Percentiles rank a stretch among this genome's conserved stretches.
Evolutionary conservation across 1,140 invertebrate genomes (phyloP).

Genomic region (Musca vetustissima): DNA sequence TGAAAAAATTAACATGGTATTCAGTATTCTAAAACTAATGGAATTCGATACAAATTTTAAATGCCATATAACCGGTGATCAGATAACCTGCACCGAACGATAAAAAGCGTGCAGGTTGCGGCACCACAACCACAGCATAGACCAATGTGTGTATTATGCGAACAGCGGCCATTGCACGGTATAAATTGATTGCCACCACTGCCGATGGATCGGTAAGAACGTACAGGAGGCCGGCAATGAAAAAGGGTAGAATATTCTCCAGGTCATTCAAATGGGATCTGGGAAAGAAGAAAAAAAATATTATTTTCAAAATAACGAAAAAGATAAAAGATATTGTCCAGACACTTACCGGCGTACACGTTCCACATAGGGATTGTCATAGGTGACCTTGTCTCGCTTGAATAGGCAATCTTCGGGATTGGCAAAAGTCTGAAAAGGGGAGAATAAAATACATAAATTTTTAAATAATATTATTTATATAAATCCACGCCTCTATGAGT

Average conservation of each 20-base stretch:
- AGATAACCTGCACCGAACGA: background rate
- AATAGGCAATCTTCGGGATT: conserved; percentile 58
- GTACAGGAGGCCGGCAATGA: conserved; percentile 61
- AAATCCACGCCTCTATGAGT: too few species aligned
- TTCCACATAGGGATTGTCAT: conserved; percentile 59
- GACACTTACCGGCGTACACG: conserved; percentile 47
- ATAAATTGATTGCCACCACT: conserved; percentile 58
- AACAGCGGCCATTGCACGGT: conserved; percentile 58
- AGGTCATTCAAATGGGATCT: conserved; percentile 68
- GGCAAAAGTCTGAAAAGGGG: conserved; percentile 57
- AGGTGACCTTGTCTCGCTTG: conserved; percentile 49
- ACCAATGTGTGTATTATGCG: conserved; percentile 62
- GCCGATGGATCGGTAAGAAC: conserved; percentile 59
- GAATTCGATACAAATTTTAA: too few species aligned
- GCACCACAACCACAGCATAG: conserved; percentile 57
- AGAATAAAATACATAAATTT: too few species aligned
- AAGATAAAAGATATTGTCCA: background rate
- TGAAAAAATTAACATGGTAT: too few species aligned
- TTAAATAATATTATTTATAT: too few species aligned
- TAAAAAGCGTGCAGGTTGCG: conserved; percentile 60
- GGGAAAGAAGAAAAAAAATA: conserved; percentile 34
- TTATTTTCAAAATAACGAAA: too few species aligned
- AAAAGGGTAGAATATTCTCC: conserved; percentile 65
- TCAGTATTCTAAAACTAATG: too few species aligned
- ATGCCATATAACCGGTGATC: background rate